phyloP scores from a whole-genome alignment of 1,140 invertebrate species.

The Anastatus disparis region DNA sequence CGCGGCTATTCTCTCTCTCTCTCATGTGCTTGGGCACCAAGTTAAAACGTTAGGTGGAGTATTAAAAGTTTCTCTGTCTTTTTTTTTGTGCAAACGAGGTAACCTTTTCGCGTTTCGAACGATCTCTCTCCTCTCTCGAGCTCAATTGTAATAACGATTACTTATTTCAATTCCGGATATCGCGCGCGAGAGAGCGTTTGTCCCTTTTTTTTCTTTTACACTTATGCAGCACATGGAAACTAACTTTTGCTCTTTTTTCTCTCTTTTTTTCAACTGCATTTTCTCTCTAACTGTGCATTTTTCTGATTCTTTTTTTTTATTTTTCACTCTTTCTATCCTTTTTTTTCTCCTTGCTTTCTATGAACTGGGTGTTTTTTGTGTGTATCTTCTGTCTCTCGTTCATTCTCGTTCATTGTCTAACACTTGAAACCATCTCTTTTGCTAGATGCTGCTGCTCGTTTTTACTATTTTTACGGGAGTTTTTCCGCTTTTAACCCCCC shows the following conservation, averaged over 20 bases:
- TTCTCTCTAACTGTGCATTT: no score
- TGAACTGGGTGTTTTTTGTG: conserved; percentile 4
- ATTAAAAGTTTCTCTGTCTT: conserved; percentile 44
- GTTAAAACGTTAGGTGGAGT: background rate
- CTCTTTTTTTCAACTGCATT: background rate
- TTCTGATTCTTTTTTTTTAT: background rate
- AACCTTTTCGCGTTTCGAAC: no score
- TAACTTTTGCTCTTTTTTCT: no score
- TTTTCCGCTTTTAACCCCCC: background rate
- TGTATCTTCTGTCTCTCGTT: conserved; percentile 11
- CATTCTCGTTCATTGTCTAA: conserved; percentile 11
- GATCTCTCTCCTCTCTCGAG: background rate
- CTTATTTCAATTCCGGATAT: conserved; percentile 40
- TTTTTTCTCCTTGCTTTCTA: no score
- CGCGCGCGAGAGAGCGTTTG: no score
- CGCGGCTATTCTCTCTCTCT: conserved; percentile 15
- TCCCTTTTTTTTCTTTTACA: no score
- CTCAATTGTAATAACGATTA: conserved; percentile 35
- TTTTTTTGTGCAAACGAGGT: no score
- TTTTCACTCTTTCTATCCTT: background rate
- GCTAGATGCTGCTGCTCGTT: background rate
- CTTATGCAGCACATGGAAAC: no score
- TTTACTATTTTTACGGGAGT: conserved; percentile 32
- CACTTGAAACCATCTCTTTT: background rate
- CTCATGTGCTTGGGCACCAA: no score